These are phyloP conservation scores for Antheraea mylitta DNA, from an alignment of 1,140 invertebrate species.

Conservation along the genomic window DNA sequence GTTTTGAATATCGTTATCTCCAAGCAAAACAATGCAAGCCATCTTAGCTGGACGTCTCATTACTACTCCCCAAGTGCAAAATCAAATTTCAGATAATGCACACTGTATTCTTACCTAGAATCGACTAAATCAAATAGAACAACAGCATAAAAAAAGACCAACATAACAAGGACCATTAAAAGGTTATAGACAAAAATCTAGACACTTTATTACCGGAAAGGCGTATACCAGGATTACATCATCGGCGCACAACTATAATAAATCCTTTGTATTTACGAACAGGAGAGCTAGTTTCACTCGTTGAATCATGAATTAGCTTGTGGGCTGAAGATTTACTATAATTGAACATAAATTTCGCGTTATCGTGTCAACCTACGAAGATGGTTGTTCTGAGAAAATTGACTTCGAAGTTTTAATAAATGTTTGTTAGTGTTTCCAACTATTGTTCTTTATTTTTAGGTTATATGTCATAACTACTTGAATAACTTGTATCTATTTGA, in stretches of 20 bases:
- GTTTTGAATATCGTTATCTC: no score
- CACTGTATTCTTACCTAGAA: no score
- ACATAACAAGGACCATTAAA: background rate
- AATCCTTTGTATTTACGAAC: constrained; percentile 1
- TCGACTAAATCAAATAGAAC: no score
- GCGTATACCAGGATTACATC: background rate
- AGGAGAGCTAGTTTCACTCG: background rate
- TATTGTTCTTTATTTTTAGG: background rate
- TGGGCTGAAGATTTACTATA: constrained; percentile 1
- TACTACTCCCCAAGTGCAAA: no score
- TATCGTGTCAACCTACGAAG: constrained; percentile 1
- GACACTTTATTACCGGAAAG: constrained; percentile 4
- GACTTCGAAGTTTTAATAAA: background rate
- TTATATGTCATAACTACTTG: no score
- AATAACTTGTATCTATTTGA: no score
- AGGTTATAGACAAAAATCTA: background rate
- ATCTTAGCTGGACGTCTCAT: no score
- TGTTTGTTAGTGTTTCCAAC: background rate
- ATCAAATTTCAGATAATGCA: no score
- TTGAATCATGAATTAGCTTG: constrained; percentile 3
- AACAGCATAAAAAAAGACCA: background rate
- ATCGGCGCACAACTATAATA: background rate
- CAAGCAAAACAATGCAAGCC: no score
- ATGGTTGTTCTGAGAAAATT: background rate
- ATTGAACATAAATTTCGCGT: constrained; percentile 1